Conservation (phyloP, 2,888 invertebrate species). For the Lycaena phlaeas region DNA sequence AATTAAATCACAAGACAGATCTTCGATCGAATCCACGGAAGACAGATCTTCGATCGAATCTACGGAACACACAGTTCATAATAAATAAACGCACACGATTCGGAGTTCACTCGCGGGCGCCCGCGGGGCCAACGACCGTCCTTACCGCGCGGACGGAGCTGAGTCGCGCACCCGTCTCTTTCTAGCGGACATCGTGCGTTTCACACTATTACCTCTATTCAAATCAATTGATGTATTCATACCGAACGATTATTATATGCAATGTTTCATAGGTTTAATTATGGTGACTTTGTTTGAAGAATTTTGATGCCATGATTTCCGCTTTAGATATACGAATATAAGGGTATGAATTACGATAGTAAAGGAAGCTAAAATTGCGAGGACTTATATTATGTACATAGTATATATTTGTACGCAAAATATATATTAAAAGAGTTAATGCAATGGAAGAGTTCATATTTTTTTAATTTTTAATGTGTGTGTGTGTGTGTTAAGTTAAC, state of each 20-base stretch:
- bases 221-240: conserved; percentile 33
- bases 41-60: conserved; percentile 24
- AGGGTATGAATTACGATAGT: neutral
- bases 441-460: too few species aligned
- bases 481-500: too few species aligned
- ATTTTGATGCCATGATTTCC: neutral
- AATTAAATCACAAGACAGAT: conserved; percentile 24
- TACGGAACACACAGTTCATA: conserved; percentile 24
- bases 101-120: conserved; percentile 68
- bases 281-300: conserved; percentile 7
- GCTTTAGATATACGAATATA: too few species aligned
- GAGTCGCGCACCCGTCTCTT: conserved; percentile 41
- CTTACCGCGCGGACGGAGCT: conserved; percentile 60
- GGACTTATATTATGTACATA: too few species aligned
- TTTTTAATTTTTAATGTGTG: too few species aligned
- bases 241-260: conserved; percentile 20
- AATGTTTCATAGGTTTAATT: conserved; percentile 14
- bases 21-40: conserved; percentile 26
- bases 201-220: conserved; percentile 31
- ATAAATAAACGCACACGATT: conserved; percentile 54
- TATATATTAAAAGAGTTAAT: too few species aligned
- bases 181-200: conserved; percentile 45
- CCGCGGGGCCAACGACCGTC: conserved; percentile 69
- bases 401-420: too few species aligned
- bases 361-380: too few species aligned